Evolutionary conservation across 2,797 vertebrate species (phyloP), one percentile per base, ranked within the genome.

Genomic region (Leuciscus waleckii): DNA sequence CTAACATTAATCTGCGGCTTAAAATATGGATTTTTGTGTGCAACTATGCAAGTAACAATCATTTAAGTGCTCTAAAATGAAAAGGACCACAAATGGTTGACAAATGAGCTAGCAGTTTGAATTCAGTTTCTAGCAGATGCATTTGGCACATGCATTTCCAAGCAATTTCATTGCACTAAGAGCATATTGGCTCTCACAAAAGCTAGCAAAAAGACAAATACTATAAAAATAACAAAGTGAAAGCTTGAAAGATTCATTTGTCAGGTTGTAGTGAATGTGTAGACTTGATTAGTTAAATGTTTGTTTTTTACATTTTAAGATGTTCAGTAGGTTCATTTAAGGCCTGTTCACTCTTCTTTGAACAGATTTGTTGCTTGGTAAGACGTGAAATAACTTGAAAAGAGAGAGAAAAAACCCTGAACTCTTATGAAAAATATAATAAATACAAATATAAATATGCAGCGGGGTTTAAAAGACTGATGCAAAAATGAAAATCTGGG

Each of bases 91-190:
- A 83, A 78, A 68, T 49, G 41, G 75, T 71, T 26, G 76, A 87
- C 77, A 81, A 80, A 83, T 51, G 69, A 84, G 61, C 77, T 41
- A 58, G 32, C 46, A 17, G 74, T 58, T 49, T 43, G 58, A 78
- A 74, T 78, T 10, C 68, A 71, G 46, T 81, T 79, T 83, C 41
- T 84, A 70, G 86, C 82, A 87, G 84, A 86, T 76, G 43, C 70
- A 85, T 85, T 81, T 83, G 85, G 85, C 87, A 85, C 69, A 58
- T 21, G 63, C 65, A 71, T 29, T 65, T 61, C 80, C 46, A 76
- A 79, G 70, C 51, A 80, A 49, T 85, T 75, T 26, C 43, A 88
- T 71, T 82, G 71, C 56, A 81, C 39, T 78, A 75, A 85, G 37
- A 83, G 79, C 21, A 16, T 49, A 69, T 9, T 14, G 75, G 78